Evolutionary conservation across 2,888 invertebrate species (phyloP).

Genomic region (Strigamia maritima): DNA sequence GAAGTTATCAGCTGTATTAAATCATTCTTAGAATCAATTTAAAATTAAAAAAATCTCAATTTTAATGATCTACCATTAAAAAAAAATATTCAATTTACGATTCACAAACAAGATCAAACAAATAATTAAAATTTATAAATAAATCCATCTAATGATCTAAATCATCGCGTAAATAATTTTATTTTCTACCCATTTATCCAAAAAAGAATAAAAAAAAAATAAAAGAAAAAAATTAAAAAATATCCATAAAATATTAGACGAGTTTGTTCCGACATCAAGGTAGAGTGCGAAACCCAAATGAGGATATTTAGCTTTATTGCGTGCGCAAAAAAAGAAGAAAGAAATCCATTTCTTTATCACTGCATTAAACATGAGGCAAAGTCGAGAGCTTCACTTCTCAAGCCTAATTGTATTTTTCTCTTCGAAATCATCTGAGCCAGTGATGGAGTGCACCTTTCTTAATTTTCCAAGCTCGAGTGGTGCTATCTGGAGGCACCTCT

Average conservation of each 20-base stretch:
- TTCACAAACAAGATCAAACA: too few relatives aligned
- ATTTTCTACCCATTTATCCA: too few relatives aligned
- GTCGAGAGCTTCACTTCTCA: conserved; percentile 9
- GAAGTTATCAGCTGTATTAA: too few relatives aligned
- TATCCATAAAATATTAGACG: not conserved
- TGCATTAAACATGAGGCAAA: conserved; percentile 27
- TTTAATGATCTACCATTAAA: too few relatives aligned
- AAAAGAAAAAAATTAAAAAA: not conserved
- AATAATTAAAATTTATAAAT: too few relatives aligned
- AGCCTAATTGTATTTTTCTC: conserved; percentile 29
- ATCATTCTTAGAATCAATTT: too few relatives aligned
- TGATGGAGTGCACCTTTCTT: conserved; percentile 24
- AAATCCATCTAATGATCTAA: too few relatives aligned
- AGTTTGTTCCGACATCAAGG: not conserved
- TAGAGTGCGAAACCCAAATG: not conserved
- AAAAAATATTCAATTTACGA: too few relatives aligned
- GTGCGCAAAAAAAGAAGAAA: not conserved
- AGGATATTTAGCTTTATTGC: conserved; percentile 1
- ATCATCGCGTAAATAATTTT: too few relatives aligned
- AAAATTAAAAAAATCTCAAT: too few relatives aligned
- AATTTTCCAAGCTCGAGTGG: conserved; percentile 18
- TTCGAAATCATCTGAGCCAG: conserved; percentile 25
- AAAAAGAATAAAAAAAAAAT: too few relatives aligned
- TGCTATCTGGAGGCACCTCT: conserved; percentile 19
- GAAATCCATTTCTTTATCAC: conserved; percentile 22